These are phyloP conservation scores for Aphodius sticticus DNA, from an alignment of 2,888 invertebrate genomes.

Conservation along the genomic window DNA sequence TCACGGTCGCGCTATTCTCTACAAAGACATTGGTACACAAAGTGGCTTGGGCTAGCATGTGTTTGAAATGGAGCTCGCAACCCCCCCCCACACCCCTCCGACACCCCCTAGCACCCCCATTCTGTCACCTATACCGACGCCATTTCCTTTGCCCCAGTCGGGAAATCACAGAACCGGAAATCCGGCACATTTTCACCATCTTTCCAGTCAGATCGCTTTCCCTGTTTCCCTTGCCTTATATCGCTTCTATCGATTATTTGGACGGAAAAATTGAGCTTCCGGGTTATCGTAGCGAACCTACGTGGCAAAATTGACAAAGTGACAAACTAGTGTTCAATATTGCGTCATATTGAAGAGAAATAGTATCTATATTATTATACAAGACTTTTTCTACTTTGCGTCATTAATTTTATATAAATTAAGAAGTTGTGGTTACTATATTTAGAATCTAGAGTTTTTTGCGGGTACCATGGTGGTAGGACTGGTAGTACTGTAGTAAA, in stretches of 20 bases:
- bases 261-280: not conserved
- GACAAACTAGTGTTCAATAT: too few species aligned
- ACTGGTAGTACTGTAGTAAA: too few species aligned
- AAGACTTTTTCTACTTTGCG: too few species aligned
- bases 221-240: not conserved
- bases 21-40: slow-evolving; percentile 55
- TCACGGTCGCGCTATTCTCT: not conserved
- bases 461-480: too few species aligned
- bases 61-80: slow-evolving; percentile 54
- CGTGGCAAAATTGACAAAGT: too few species aligned
- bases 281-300: not conserved
- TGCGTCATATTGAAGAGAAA: too few species aligned
- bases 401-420: too few species aligned
- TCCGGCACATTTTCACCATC: slow-evolving; percentile 21
- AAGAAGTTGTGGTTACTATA: too few species aligned
- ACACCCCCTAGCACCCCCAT: slow-evolving; percentile 55
- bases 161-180: slow-evolving; percentile 22
- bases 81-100: slow-evolving; percentile 32
- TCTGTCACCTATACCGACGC: not conserved
- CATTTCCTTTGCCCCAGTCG: not conserved
- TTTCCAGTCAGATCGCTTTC: slow-evolving; percentile 11
- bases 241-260: slow-evolving; percentile 5
- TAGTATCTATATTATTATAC: too few species aligned
- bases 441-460: too few species aligned
- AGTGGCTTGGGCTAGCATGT: slow-evolving; percentile 60